Conservation (phyloP, 1,140 invertebrate genomes). For the Drosophila parvula region DNA sequence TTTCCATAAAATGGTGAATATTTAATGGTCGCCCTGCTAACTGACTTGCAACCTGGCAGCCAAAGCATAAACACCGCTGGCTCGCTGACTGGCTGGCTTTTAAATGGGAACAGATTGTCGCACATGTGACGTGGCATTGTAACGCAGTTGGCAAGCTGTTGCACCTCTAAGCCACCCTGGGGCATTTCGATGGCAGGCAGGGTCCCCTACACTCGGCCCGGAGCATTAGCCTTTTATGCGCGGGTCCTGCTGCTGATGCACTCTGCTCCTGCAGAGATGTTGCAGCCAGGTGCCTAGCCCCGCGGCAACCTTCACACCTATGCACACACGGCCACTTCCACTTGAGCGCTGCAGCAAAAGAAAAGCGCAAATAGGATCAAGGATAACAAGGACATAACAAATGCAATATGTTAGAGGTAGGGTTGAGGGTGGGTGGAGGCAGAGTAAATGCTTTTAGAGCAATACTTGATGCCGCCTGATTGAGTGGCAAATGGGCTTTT, state of each 20-base stretch:
- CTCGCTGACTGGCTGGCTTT: not conserved
- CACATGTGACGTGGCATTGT: constrained; percentile 22
- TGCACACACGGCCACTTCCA: constrained; percentile 41
- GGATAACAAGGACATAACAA: constrained; percentile 50
- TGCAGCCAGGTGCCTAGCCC: constrained; percentile 33
- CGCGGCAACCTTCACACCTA: constrained; percentile 60
- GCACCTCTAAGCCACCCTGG: constrained; percentile 33
- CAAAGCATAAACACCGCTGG: not conserved
- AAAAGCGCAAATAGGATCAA: constrained; percentile 71
- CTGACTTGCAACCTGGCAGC: constrained; percentile 2
- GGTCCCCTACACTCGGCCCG: constrained; percentile 24
- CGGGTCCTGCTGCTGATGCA: constrained; percentile 25
- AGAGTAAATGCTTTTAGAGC: constrained; percentile 50
- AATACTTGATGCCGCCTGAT: constrained; percentile 44
- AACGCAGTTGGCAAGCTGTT: constrained; percentile 56
- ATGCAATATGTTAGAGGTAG: constrained; percentile 1
- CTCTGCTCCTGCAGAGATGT: constrained; percentile 24
- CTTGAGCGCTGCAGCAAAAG: constrained; percentile 38
- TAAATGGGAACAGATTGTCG: constrained; percentile 48
- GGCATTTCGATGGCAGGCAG: constrained; percentile 9
- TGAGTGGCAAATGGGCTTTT: constrained; percentile 62
- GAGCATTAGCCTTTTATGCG: constrained; percentile 57
- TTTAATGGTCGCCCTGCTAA: constrained; percentile 1
- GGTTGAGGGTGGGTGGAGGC: not conserved
- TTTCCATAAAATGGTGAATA: constrained; percentile 5